Evolutionary conservation across 2,113 vertebrate genomes (phyloP), one percentile per base, ranked within the genome.

Genomic region (Heterotilapia buettikoferi): DNA sequence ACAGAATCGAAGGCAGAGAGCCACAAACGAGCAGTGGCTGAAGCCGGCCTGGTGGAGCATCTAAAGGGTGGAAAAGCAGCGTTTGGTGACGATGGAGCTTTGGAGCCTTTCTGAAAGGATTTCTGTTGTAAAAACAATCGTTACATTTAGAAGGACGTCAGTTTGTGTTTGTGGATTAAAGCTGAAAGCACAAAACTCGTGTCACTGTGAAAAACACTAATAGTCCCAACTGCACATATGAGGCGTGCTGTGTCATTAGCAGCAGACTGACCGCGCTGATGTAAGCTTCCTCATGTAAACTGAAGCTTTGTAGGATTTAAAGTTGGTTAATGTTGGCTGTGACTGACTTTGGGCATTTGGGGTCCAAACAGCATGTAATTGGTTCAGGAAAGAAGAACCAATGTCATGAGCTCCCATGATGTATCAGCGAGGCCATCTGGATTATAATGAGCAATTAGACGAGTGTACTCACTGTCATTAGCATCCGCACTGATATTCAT

Each of bases 381-480:
- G 50, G 24, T 61, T 76, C 71, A 19, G 43, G 14, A 76, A 12
- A 68, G 18, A 63, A 31, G n/a, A 45, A 82, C 80, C 26, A 71
- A 40, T 52, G 56, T 89, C 82, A 84, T 52, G 36, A 66, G 82
- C 24, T 82, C 50, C 33, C 24, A 11, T 53, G 26, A 88, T 50
- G 6, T 50, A 81, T 76, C 45, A 78, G 61, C 26, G 85, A 43
- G 82, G 82, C 86, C 90, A 90, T 94, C 87, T 92, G 90, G 68
- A 85, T 89, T 9, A 76, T 90, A 89, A 89, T 85, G 50, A 91
- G 83, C 80, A 79, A 63, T 90, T 76, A 87, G 84, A 76, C 47
- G 9, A 14, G 71, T 83, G 66, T 21, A 71, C 80, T 90, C 59
- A 43, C 33, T 81, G 66, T 83, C 79, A 82, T 68, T 82, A 57